Evolutionary conservation across 2,113 vertebrate species (phyloP).

Genomic region (Macquaria australasica): DNA sequence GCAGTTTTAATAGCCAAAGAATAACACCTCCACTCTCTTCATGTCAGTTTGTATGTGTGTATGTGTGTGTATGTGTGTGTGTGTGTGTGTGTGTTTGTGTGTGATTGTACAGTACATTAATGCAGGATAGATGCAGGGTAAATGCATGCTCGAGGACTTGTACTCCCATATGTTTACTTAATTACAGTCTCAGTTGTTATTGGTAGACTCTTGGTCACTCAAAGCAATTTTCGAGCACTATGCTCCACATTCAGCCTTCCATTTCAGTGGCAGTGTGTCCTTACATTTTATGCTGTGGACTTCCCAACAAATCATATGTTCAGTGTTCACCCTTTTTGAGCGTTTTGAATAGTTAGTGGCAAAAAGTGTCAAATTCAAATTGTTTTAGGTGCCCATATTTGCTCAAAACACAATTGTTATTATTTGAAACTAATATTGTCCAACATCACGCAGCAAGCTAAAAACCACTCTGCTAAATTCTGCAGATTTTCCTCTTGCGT

Average conservation of each 20-base stretch:
- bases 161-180: no score
- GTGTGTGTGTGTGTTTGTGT: neutral
- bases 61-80: neutral
- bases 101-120: neutral
- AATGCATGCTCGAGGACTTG: no score
- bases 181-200: no score
- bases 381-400: neutral
- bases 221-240: no score
- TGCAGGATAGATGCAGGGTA: neutral
- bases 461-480: neutral
- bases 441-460: neutral
- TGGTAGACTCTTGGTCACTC: no score
- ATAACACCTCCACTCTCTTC: conserved; percentile 8
- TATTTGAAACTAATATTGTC: no score
- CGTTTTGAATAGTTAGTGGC: neutral
- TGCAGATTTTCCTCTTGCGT: neutral
- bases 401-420: neutral
- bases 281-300: no score
- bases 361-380: neutral
- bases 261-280: no score
- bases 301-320: neutral
- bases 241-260: no score
- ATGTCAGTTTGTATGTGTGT: neutral
- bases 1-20: conserved; percentile 7
- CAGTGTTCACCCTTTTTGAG: neutral